phyloP scores from a whole-genome alignment of 2,113 vertebrate genomes.

The Chamaea fasciata region DNA sequence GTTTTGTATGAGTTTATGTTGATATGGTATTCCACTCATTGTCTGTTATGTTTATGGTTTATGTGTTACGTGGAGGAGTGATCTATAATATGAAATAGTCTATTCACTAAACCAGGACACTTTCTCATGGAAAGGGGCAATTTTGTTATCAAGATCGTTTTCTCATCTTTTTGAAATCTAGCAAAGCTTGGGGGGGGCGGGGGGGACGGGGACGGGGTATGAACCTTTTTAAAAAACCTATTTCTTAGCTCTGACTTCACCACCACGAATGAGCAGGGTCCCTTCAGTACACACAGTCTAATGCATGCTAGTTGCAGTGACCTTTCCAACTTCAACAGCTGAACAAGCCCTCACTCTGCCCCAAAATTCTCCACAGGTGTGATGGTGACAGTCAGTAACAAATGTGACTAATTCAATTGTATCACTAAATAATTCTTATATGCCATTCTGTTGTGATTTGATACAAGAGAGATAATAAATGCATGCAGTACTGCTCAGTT shows the following conservation, averaged over 20 bases:
- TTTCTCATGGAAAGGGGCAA: neutral
- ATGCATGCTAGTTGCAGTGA: neutral
- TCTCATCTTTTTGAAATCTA: neutral
- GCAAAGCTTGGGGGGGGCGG: no score
- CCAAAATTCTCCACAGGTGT: neutral
- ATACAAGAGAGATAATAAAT: neutral
- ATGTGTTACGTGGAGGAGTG: neutral
- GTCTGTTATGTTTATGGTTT: neutral
- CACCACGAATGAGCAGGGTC: neutral
- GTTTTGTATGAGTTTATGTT: neutral
- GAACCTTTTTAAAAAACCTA: neutral
- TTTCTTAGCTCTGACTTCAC: neutral
- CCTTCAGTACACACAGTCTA: neutral
- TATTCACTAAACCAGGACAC: neutral
- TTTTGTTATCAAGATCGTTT: neutral
- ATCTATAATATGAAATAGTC: neutral
- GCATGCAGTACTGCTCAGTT: neutral
- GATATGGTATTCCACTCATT: neutral
- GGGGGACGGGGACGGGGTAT: no score
- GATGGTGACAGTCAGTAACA: neutral
- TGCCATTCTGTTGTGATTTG: neutral
- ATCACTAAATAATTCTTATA: neutral
- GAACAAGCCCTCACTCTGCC: neutral
- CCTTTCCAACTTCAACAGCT: neutral
- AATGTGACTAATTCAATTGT: neutral